Evolutionary conservation across 1,140 invertebrate genomes (phyloP).

Genomic region (Meloidogyne hapla): DNA sequence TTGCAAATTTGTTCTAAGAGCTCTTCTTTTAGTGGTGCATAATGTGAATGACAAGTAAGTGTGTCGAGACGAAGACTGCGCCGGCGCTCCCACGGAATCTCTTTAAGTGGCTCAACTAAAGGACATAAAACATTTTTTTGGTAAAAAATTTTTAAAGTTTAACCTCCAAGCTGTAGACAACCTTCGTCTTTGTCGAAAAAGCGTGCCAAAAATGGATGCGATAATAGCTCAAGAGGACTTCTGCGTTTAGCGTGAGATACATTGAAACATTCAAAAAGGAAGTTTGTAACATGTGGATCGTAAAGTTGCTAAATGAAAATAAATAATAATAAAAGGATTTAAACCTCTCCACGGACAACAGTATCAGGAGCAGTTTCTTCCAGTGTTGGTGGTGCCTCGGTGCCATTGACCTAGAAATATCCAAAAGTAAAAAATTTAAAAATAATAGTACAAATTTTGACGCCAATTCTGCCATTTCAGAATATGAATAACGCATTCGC

Average conservation of each 20-base stretch:
- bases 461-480: slow-evolving; percentile 14
- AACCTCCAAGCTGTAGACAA: slow-evolving; percentile 20
- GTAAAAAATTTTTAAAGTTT: not conserved
- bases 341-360: not conserved
- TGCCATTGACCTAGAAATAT: slow-evolving; percentile 8
- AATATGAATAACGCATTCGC: slow-evolving; percentile 12
- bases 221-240: not conserved
- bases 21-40: slow-evolving; percentile 15
- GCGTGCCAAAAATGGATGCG: slow-evolving; percentile 15
- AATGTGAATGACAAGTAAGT: not conserved
- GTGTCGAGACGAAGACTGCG: slow-evolving; percentile 14
- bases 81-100: slow-evolving; percentile 8
- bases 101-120: slow-evolving; percentile 9
- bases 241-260: not conserved
- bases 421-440: not conserved
- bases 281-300: slow-evolving; percentile 18
- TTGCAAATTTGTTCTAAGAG: slow-evolving; percentile 9
- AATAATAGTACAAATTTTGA: slow-evolving; percentile 9
- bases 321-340: not conserved
- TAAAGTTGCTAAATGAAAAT: slow-evolving; percentile 2
- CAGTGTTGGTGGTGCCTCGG: slow-evolving; percentile 9
- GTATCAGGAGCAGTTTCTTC: slow-evolving; percentile 20
- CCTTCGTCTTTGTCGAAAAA: slow-evolving; percentile 5
- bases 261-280: slow-evolving; percentile 13
- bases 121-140: not conserved